Percentiles rank a stretch among this genome's conserved stretches.
phyloP scores from a whole-genome alignment of 23 tunicate species.

The Pegea sp. region DNA sequence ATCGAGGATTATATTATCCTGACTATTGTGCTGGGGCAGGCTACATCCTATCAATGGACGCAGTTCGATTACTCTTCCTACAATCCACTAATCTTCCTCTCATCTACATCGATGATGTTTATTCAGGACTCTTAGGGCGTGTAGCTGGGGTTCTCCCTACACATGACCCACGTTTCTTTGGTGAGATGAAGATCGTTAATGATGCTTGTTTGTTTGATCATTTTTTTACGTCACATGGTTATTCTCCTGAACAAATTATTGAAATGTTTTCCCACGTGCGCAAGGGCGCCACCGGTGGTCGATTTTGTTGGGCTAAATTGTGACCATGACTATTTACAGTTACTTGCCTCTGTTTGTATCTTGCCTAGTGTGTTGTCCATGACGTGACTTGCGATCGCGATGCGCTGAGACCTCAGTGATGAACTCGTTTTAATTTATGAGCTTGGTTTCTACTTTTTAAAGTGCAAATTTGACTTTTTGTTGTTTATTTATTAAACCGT shows the following conservation, averaged over 20 bases:
- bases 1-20: conserved; percentile 36
- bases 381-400: too few relatives aligned
- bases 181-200: conserved; percentile 15
- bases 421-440: too few relatives aligned
- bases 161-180: conserved; percentile 6
- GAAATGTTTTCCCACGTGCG: too few relatives aligned
- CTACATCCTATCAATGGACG: conserved; percentile 38
- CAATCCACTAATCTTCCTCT: conserved; percentile 8
- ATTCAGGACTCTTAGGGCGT: conserved; percentile 20
- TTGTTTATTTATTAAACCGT: too few relatives aligned
- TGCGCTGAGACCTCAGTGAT: too few relatives aligned
- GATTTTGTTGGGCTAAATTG: too few relatives aligned
- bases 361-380: too few relatives aligned
- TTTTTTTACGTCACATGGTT: conserved; percentile 48
- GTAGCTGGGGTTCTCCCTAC: conserved; percentile 8
- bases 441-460: too few relatives aligned
- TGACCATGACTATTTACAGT: too few relatives aligned
- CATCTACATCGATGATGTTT: conserved; percentile 55
- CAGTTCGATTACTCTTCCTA: conserved; percentile 1
- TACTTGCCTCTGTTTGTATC: too few relatives aligned
- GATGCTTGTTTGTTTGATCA: conserved; percentile 8
- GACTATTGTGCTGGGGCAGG: conserved; percentile 63
- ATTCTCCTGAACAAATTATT: conserved; percentile 5
- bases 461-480: too few relatives aligned
- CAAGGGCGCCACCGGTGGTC: too few relatives aligned